Conservation (phyloP, 1,140 invertebrate genomes). For the Drosophila arizonae region DNA sequence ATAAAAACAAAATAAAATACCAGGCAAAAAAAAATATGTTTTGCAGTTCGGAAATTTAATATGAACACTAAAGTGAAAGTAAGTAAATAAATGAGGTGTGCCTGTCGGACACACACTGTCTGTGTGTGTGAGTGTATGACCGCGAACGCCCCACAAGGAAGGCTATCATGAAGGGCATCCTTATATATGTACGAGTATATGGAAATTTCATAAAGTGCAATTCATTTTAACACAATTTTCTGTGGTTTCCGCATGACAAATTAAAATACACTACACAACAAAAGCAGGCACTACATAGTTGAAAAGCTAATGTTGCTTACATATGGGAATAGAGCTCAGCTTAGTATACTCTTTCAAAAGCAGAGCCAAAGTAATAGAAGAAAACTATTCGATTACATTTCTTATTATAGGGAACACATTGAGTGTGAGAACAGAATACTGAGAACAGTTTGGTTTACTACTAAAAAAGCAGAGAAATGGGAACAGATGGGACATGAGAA, state of each 20-base stretch:
- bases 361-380: too few relatives aligned
- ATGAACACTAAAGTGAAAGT: slow-evolving; percentile 78
- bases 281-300: background rate
- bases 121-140: slow-evolving; percentile 49
- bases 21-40: slow-evolving; percentile 69
- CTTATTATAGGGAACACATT: background rate
- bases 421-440: background rate
- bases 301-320: too few relatives aligned
- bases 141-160: slow-evolving; percentile 72
- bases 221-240: slow-evolving; percentile 70
- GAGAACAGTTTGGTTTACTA: too few relatives aligned
- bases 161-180: slow-evolving; percentile 76
- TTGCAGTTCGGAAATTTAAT: slow-evolving; percentile 79
- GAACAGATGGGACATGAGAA: too few relatives aligned
- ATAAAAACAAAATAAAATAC: slow-evolving; percentile 48
- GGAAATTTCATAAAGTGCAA: slow-evolving; percentile 76
- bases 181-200: slow-evolving; percentile 51
- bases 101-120: slow-evolving; percentile 36
- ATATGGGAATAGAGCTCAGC: too few relatives aligned
- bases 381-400: too few relatives aligned
- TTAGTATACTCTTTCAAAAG: too few relatives aligned
- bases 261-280: slow-evolving; percentile 34
- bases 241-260: slow-evolving; percentile 71
- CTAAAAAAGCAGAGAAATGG: too few relatives aligned
- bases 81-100: slow-evolving; percentile 60